Conservation (phyloP, 1,140 invertebrate species). For the Drosophila quadrilineata region DNA sequence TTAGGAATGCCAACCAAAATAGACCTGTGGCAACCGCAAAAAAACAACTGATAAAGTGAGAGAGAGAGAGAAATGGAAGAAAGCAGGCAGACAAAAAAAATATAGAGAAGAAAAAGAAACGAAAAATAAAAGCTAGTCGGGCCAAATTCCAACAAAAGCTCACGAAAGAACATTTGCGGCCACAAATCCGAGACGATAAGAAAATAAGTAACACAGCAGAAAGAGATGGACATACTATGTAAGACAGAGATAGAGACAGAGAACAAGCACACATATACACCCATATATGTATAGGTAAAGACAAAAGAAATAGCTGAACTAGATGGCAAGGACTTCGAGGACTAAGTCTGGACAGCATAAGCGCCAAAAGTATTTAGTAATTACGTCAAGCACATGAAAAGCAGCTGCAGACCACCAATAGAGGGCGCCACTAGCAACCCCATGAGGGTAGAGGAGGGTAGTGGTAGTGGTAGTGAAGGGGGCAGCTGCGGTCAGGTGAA, state of each 20-base stretch:
- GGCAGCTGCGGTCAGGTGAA: conserved; percentile 46
- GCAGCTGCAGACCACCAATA: conserved; percentile 2
- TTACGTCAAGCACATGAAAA: conserved; percentile 61
- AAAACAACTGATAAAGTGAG: neutral
- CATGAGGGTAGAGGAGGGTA: neutral
- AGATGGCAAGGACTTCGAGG: conserved; percentile 16
- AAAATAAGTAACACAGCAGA: conserved; percentile 64
- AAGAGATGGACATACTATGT: neutral
- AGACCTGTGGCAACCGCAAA: conserved; percentile 59
- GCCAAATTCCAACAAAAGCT: conserved; percentile 75
- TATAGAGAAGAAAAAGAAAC: conserved; percentile 66
- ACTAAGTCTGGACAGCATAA: conserved; percentile 39
- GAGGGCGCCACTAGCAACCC: neutral
- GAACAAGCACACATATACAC: conserved; percentile 1
- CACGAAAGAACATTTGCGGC: conserved; percentile 75
- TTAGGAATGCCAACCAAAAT: conserved; percentile 71
- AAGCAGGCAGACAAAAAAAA: conserved; percentile 71
- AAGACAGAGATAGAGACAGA: neutral
- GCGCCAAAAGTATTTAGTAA: conserved; percentile 74
- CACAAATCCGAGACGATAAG: conserved; percentile 77
- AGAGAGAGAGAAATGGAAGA: conserved; percentile 8
- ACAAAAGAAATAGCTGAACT: conserved; percentile 36
- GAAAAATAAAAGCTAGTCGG: conserved; percentile 65
- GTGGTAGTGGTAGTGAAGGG: neutral
- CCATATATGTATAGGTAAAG: no score